Conservation (phyloP, 1,140 invertebrate species). For the Drosophila santomea region DNA sequence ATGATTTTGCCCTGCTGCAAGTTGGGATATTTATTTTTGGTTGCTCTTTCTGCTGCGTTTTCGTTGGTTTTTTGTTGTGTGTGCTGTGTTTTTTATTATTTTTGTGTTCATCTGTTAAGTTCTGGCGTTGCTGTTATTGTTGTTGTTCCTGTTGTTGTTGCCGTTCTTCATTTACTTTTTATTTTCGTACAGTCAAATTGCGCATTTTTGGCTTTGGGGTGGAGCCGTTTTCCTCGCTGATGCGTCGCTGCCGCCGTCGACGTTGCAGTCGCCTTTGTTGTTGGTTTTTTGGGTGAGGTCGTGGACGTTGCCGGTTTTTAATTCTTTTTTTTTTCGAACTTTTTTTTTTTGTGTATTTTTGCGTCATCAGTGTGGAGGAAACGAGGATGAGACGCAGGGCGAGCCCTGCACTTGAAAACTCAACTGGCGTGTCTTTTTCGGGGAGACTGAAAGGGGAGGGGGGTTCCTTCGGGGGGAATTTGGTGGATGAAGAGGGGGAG, state of each 20-base stretch:
- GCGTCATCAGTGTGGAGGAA: constrained; percentile 62
- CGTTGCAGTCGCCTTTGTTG: constrained; percentile 41
- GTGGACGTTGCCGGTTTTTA: constrained; percentile 74
- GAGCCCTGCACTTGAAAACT: constrained; percentile 77
- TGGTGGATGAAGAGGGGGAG: neutral
- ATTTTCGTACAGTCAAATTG: constrained; percentile 80
- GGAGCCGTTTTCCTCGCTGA: constrained; percentile 56
- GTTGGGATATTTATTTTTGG: constrained; percentile 73
- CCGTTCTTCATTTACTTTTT: constrained; percentile 56
- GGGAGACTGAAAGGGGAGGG: neutral
- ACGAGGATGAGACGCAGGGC: neutral
- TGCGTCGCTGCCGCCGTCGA: constrained; percentile 44
- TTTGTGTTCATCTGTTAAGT: constrained; percentile 48
- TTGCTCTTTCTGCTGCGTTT: constrained; percentile 79
- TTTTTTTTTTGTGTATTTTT: constrained; percentile 53
- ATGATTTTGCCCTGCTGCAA: constrained; percentile 15
- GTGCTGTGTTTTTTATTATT: constrained; percentile 40
- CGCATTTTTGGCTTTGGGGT: constrained; percentile 82
- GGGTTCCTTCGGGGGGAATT: constrained; percentile 2
- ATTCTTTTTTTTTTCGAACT: constrained; percentile 20
- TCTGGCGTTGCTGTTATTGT: constrained; percentile 23
- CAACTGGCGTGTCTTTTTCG: constrained; percentile 65
- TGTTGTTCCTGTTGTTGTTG: constrained; percentile 9
- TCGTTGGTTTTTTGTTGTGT: constrained; percentile 59
- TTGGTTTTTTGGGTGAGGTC: constrained; percentile 81